Evolutionary conservation across 2,113 vertebrate genomes (phyloP).

Genomic region (Martes martes): DNA sequence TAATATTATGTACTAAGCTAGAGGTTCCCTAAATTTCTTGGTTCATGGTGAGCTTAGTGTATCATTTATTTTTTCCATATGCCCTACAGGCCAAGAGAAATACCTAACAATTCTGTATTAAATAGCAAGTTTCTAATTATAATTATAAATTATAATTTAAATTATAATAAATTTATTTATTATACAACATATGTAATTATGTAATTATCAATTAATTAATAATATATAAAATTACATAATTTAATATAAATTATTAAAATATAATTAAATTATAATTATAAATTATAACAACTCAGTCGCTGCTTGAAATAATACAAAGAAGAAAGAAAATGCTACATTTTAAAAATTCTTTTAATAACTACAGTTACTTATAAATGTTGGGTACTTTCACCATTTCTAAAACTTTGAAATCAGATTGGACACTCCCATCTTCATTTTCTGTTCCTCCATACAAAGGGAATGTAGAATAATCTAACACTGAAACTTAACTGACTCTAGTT

Average conservation of each 20-base stretch:
- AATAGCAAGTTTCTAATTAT: conserved; percentile 4
- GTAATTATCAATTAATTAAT: no score
- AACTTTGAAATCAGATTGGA: not conserved
- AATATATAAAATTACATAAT: no score
- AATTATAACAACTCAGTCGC: not conserved
- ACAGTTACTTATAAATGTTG: not conserved
- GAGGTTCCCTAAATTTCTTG: not conserved
- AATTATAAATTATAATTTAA: no score
- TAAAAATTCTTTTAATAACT: conserved; percentile 8
- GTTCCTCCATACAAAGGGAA: not conserved
- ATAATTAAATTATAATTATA: not conserved
- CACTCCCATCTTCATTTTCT: not conserved
- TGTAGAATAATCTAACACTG: not conserved
- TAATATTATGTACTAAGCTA: not conserved
- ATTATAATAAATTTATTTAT: no score
- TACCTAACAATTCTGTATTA: not conserved
- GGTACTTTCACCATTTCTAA: not conserved
- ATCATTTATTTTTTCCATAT: conserved; percentile 6
- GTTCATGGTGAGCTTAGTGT: not conserved
- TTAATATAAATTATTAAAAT: no score
- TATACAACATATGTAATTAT: no score
- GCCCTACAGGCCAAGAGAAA: not conserved
- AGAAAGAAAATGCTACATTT: conserved; percentile 6
- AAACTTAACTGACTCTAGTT: not conserved
- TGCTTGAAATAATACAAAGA: not conserved